Conservation (phyloP, 2,113 vertebrate genomes). For the Thermophis baileyi region DNA sequence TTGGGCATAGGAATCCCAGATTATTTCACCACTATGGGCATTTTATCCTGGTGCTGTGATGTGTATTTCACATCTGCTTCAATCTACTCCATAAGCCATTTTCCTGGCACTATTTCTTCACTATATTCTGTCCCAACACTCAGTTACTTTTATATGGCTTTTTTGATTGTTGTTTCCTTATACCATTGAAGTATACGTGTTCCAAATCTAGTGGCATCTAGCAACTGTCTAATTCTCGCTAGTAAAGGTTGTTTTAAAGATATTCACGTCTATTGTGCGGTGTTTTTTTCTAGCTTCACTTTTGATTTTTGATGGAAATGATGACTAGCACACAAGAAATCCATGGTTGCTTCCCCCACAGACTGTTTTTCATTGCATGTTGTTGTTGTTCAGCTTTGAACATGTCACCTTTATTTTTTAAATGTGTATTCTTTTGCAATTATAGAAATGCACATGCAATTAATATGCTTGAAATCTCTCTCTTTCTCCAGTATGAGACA, state of each 20-base stretch:
- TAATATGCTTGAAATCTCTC: not conserved
- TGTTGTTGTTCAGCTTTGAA: not conserved
- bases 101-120: not conserved
- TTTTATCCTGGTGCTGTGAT: not conserved
- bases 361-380: not conserved
- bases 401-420: not conserved
- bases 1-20: not conserved
- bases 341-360: not conserved
- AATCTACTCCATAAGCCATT: not conserved
- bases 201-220: not conserved
- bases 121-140: not conserved
- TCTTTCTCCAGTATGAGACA: constrained; percentile 16
- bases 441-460: not conserved
- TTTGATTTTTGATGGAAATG: not conserved
- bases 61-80: not conserved
- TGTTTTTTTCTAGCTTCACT: not conserved
- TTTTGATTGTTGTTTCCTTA: not conserved
- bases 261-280: not conserved
- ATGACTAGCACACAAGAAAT: not conserved
- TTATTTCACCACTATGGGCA: not conserved
- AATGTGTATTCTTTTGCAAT: not conserved
- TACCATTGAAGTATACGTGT: not conserved
- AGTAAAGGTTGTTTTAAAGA: not conserved
- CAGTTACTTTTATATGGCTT: not conserved
- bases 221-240: not conserved